Conservation (phyloP, 2,888 invertebrate species). For the Acrocyrtus sp. region DNA sequence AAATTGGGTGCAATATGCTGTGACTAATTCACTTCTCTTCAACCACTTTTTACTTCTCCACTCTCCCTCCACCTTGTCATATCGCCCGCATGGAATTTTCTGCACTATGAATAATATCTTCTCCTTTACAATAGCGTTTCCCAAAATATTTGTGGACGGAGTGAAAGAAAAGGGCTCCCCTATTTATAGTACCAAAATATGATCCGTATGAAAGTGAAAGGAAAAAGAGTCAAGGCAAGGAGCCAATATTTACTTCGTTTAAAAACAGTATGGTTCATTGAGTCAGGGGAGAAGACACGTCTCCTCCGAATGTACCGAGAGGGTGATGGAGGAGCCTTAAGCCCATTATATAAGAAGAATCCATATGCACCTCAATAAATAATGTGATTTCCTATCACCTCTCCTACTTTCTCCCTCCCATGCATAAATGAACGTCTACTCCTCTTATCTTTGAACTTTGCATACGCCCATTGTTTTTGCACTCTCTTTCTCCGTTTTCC, state of each 20-base stretch:
- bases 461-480: not conserved
- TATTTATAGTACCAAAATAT: too few relatives aligned
- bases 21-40: constrained; percentile 44
- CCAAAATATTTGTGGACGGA: not conserved
- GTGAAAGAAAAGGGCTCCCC: constrained; percentile 1
- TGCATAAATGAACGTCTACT: not conserved
- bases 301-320: too few relatives aligned
- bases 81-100: too few relatives aligned
- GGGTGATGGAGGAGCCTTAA: too few relatives aligned
- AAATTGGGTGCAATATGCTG: constrained; percentile 48
- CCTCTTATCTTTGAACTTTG: not conserved
- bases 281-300: too few relatives aligned
- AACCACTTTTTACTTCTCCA: constrained; percentile 19
- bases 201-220: constrained; percentile 7
- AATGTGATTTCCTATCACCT: constrained; percentile 45
- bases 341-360: constrained; percentile 38
- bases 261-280: constrained; percentile 47
- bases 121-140: not conserved
- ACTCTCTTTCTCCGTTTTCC: not conserved
- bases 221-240: constrained; percentile 32
- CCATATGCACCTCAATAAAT: constrained; percentile 48
- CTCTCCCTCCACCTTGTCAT: constrained; percentile 3
- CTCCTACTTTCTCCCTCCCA: constrained; percentile 1
- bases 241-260: constrained; percentile 45
- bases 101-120: constrained; percentile 9